These are phyloP conservation scores for Cartodere bifasciata DNA, from an alignment of 2,888 invertebrate species.

Conservation along the genomic window DNA sequence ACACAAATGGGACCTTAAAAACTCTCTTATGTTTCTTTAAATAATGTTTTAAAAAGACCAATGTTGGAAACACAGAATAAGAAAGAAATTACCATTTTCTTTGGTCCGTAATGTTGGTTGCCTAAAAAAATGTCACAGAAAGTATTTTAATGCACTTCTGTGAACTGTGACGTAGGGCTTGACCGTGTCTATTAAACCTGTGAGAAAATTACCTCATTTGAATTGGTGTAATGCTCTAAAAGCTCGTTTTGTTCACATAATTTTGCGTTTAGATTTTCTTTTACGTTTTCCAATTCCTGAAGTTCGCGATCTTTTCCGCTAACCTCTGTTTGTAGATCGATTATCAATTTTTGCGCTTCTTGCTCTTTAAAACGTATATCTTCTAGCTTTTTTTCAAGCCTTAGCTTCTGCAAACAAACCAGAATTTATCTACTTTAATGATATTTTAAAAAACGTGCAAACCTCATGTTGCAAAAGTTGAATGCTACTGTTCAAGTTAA, in stretches of 20 bases:
- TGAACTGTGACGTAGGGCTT: too few relatives aligned
- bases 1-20: too few relatives aligned
- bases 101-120: too few relatives aligned
- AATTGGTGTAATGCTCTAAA: neutral
- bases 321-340: neutral
- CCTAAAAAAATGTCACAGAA: too few relatives aligned
- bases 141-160: too few relatives aligned
- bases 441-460: neutral
- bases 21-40: too few relatives aligned
- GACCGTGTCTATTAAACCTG: too few relatives aligned
- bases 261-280: neutral
- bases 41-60: too few relatives aligned
- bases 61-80: too few relatives aligned
- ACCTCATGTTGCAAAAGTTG: neutral
- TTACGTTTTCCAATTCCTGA: neutral
- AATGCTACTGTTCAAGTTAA: neutral
- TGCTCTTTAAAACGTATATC: conserved; percentile 6
- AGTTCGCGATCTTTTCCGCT: neutral
- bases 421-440: neutral
- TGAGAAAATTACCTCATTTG: conserved; percentile 1
- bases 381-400: conserved; percentile 9
- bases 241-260: neutral
- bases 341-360: conserved; percentile 5
- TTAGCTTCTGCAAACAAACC: conserved; percentile 10
- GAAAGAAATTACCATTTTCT: too few relatives aligned